Evolutionary conservation across 1,140 invertebrate species (phyloP), one percentile per base, ranked within the genome.

Genomic region (Drosophila bocqueti): DNA sequence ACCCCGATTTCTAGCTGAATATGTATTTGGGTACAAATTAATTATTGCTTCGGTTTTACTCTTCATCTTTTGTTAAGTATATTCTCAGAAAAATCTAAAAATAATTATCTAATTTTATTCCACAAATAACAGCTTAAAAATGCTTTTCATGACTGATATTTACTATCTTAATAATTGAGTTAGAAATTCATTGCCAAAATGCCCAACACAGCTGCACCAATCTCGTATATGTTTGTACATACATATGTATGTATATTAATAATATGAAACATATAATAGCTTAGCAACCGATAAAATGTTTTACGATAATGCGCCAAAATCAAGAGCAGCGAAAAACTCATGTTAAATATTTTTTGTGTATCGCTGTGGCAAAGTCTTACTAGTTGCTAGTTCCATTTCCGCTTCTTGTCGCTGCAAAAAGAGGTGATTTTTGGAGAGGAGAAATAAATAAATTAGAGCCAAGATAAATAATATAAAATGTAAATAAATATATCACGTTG

Each of bases 351-450:
- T 68, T 68, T 65, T 76, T 50, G 42, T 49, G 24, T 45, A 36
- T 21, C 40, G 13, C 21, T 54, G 59, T 24, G 26, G 57, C 64
- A 34, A 21, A 47, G 24, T 45, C 34, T 52, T 29, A 4, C 6
- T 47, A 26, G 59, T 61, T 79, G 62, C 47, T 84, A 74, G 49
- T 26, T 13, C 72, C 68, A 71, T 81, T 85, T 85, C 82, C 82
- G 82, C 65, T 47, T 54, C 59, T 80, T 42, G 50, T 2, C 0
- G 10, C 7, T 15, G 3, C 16, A 47, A 38, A 49, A 16, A 18
- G 4, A 34, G 36, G 49, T 43, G 50, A 18, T 29, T 50, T 50
- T 50, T 16, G 5, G 16, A 8, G 2, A 3, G 46, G 7, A 9
- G 13, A 47, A 3, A 6, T 47, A 50, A n/a, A 50, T 3, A 29